Base-by-base conservation (phyloP, 2,797 vertebrate genomes). In the Carduelis carduelis region DNA sequence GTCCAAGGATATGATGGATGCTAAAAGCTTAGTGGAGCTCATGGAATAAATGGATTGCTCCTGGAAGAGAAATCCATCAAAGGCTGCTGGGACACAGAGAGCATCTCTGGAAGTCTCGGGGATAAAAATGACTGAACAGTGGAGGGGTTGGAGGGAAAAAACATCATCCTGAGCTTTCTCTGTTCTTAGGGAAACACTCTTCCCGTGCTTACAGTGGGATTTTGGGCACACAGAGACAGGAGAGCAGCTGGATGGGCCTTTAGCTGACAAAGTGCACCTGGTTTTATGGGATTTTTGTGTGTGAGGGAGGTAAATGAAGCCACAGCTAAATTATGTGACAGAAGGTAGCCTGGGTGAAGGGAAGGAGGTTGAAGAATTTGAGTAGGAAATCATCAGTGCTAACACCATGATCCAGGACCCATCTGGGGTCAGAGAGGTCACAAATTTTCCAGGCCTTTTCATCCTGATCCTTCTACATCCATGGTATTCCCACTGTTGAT, bases 21-120 rank as follows among this genome's bases (percentile, higher is more conserved):
- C 9, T 79, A 65, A 95, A 95, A 89, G n/a, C 71, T 95, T 66
- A 63, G 35, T 17, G 46, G 61, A 74, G 41, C 46, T 90, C 37
- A 30, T 32, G 66, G 81, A 75, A 68, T 81, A 84, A 92, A 91
- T 70, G 28, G 39, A 35, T 61, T 39, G 34, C n/a, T 89, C 70
- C 74, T 83, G 41, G 46, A 91, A 86, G 35, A 68, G 37, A 57
- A 90, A 94, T 93, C 76, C 53, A 56, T 83, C 92, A 83, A 41
- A 96, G 34, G 14, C 49, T 80, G 35, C 37, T 34, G 43, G 52
- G 32, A 63, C 41, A 60, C 20, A 27, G 39, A 71, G 39, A 82
- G 12, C 47, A 65, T n/a, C 30, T 65, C 79, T 55, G 44, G 28
- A 87, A 85, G 23, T 21, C 49, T 66, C 2, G 0, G 37, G 19